Base-by-base conservation (phyloP, 2,113 vertebrate species). In the Heptranchias perlo region DNA sequence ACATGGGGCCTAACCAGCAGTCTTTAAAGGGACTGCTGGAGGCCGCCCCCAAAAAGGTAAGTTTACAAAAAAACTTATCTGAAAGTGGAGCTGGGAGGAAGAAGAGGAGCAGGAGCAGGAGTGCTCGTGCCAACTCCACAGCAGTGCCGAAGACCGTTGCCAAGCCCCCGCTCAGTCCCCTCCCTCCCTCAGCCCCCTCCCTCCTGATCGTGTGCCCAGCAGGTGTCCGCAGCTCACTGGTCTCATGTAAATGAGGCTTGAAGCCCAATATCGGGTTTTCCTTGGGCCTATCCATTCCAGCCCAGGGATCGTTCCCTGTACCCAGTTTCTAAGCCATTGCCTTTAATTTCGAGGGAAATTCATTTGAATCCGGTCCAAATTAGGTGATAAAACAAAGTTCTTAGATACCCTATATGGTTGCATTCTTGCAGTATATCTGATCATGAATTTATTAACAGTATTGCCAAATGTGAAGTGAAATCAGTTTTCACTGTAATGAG, bases 401-500 rank as follows among this genome's bases (percentile, higher is more conserved):
- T 5, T 39, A 44, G 39, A 16, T 44, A 52, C 58, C 21, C 25
- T 87, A 35, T n/a, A 61, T 61, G 89, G 61, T 93, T 39, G n/a
- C 16, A 93, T 39, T n/a, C 58, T 93, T 91, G 87, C 52, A 35
- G 52, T 35, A 91, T 91, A 91, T 58, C 87, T 58, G 8, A 44
- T n/a, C 14, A 62, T n/a, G n/a, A 21, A 93, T 39, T 61, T 23
- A 93, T 93, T 93, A 62, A 93, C 89, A 62, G 58, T 21, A 93
- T 64, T 61, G 58, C n/a, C 64, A 39, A 93, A 93, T 39, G 58
- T 62, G 87, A 93, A 93, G 89, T 62, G 89, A 93, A 93, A 39
- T 93, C 89, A 62, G 35, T 93, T 62, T 93, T 93, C 58, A 62
- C 58, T 39, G 7, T 93, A 64, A 92, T 93, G 16, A 93, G 89